phyloP scores from a whole-genome alignment of 2,888 invertebrate genomes.

The Oligia latruncula region DNA sequence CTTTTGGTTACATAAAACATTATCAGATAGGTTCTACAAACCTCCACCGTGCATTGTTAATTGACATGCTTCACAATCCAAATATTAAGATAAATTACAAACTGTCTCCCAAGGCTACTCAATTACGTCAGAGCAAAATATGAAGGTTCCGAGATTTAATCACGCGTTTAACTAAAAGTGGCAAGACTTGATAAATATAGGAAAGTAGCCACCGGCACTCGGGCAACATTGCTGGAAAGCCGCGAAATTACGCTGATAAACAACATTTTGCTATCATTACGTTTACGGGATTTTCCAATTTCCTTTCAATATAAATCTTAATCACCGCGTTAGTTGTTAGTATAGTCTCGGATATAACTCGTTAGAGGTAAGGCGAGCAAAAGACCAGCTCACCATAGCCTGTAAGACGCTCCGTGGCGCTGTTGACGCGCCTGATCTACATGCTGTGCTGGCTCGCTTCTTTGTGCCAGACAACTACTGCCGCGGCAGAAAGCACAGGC shows the following conservation, averaged over 20 bases:
- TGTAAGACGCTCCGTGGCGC: too few species aligned
- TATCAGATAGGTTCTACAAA: constrained; percentile 25
- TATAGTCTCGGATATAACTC: not conserved
- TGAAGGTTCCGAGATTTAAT: constrained; percentile 35
- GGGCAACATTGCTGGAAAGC: constrained; percentile 53
- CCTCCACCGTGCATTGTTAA: constrained; percentile 48
- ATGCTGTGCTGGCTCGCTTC: too few species aligned
- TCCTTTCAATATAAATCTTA: constrained; percentile 46
- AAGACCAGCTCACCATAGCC: too few species aligned
- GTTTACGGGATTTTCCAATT: constrained; percentile 46
- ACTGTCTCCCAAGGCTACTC: constrained; percentile 25
- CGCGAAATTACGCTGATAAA: constrained; percentile 47
- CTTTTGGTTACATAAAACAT: constrained; percentile 45
- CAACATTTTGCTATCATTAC: constrained; percentile 45
- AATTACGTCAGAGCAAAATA: constrained; percentile 45
- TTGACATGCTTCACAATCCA: constrained; percentile 41
- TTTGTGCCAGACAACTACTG: too few species aligned
- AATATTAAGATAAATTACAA: constrained; percentile 27
- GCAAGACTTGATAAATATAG: constrained; percentile 55
- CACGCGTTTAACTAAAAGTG: constrained; percentile 37
- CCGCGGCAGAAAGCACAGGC: too few species aligned
- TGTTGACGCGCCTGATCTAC: too few species aligned
- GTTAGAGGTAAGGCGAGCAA: too few species aligned
- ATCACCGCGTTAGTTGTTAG: constrained; percentile 12
- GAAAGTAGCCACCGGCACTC: constrained; percentile 55